phyloP scores from a whole-genome alignment of 2,888 invertebrate species.

The Mythimna ferrago region DNA sequence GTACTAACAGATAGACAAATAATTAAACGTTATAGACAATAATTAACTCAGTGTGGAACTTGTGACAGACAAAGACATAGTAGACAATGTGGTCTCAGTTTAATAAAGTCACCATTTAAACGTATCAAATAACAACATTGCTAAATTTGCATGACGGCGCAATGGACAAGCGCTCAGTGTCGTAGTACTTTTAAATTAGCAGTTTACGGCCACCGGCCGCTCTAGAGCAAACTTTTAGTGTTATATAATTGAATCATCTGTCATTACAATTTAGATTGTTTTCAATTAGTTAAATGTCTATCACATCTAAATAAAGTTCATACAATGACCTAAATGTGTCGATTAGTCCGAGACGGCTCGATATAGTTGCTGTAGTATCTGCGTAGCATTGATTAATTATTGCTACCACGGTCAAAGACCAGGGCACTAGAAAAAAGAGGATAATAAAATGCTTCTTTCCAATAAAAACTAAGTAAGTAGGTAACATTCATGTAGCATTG shows the following conservation, averaged over 20 bases:
- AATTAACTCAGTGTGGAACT: slow-evolving; percentile 1
- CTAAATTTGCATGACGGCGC: slow-evolving; percentile 81
- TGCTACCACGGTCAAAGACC: not conserved
- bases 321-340: slow-evolving; percentile 52
- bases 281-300: slow-evolving; percentile 29
- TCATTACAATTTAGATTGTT: slow-evolving; percentile 34
- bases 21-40: not conserved
- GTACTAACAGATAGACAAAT: not conserved
- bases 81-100: slow-evolving; percentile 65
- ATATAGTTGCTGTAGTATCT: not conserved
- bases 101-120: slow-evolving; percentile 77
- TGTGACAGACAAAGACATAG: not conserved
- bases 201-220: slow-evolving; percentile 61
- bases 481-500: not conserved
- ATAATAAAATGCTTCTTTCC: not conserved
- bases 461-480: not conserved
- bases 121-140: slow-evolving; percentile 81
- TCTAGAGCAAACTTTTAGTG: slow-evolving; percentile 17
- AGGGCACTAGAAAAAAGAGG: not conserved
- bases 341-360: slow-evolving; percentile 12
- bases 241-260: slow-evolving; percentile 34
- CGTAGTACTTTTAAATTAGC: slow-evolving; percentile 70
- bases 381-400: slow-evolving; percentile 3
- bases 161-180: slow-evolving; percentile 70
- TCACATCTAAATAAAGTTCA: slow-evolving; percentile 40